Evolutionary conservation across 2,113 vertebrate species (phyloP).

Genomic region (Oostethus manadensis): DNA sequence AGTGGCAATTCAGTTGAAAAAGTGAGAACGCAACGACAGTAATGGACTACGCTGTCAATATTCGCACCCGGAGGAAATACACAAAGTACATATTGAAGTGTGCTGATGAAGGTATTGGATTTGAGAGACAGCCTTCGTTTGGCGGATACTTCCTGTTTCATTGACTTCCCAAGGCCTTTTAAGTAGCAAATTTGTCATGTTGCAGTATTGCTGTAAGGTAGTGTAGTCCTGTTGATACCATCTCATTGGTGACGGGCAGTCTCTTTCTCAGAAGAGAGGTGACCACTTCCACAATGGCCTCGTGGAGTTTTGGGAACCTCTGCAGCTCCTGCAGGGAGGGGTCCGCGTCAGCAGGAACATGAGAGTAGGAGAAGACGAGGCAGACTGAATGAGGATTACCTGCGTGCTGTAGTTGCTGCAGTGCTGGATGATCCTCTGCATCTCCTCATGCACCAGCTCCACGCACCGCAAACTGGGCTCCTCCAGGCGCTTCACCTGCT

Average conservation of each 20-base stretch:
- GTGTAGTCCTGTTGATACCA: constrained; percentile 69
- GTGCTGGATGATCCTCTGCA: constrained; percentile 98
- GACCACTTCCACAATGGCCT: constrained; percentile 97
- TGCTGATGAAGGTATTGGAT: too few relatives aligned
- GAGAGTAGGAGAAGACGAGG: not conserved
- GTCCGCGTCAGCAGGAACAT: fast-evolving
- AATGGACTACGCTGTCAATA: too few relatives aligned
- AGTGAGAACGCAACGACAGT: too few relatives aligned
- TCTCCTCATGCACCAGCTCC: constrained; percentile 97
- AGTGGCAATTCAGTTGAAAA: too few relatives aligned
- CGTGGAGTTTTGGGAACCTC: constrained; percentile 95
- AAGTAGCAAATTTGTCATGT: too few relatives aligned
- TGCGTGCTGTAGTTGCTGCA: constrained; percentile 99
- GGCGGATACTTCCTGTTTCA: too few relatives aligned
- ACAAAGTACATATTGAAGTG: too few relatives aligned
- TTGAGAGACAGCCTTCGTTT: too few relatives aligned
- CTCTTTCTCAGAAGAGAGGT: constrained; percentile 91
- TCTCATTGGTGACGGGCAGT: constrained; percentile 95
- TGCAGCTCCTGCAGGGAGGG: constrained; percentile 80
- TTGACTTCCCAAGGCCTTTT: too few relatives aligned
- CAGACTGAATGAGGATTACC: constrained; percentile 55
- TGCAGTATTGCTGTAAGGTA: not conserved
- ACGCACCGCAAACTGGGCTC: constrained; percentile 95
- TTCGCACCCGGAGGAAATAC: too few relatives aligned
- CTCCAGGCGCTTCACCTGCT: constrained; percentile 96